Evolutionary conservation across 2,113 vertebrate genomes (phyloP), one percentile per base, ranked within the genome.

Genomic region (Phylloscopus trochilus): DNA sequence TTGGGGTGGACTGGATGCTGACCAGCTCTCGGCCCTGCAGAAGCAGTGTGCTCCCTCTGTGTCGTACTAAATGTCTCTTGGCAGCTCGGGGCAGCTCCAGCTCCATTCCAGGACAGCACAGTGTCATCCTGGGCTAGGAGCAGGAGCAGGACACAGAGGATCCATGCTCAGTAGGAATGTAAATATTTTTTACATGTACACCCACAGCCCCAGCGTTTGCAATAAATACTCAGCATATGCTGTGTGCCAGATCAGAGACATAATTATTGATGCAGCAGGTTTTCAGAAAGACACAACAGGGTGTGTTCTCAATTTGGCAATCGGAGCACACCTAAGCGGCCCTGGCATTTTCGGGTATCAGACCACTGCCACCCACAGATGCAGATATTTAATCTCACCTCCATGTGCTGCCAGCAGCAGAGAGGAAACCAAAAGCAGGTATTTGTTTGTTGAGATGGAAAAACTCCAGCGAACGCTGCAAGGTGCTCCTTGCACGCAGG

Each of bases 231-330:
- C 74, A 62, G 72, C 31, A 1, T 62, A 81, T 56, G 79, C 68
- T 59, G 22, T 77, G 69, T 53, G 66, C 83, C 83, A 81, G 86
- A 93, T 52, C 82, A 92, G 24, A 88, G 82, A 74, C 83, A 78
- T 94, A 91, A 92, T 93, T 82, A 95, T 89, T 84, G 83, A 94
- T 97, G 90, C 86, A 92, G 86, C 88, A 89, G 77, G 83, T 95
- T 96, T 96, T 84, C 88, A 83, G 78, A 93, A 96, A 93, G 88
- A 93, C 83, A 95, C 80, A 96, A 83, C 79, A 95, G 93, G 90
- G 93, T 33, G 95, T 94, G 92, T 78, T 31, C 90, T 43, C 83
- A 37, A 87, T 96, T 94, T 93, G 93, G 90, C 81, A 94, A 90
- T 90, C 49, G 69, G 79, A 90, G 85, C 87, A 96, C 86, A 75